phyloP scores from a whole-genome alignment of 2,888 invertebrate species.

The Lucinisca nassula region DNA sequence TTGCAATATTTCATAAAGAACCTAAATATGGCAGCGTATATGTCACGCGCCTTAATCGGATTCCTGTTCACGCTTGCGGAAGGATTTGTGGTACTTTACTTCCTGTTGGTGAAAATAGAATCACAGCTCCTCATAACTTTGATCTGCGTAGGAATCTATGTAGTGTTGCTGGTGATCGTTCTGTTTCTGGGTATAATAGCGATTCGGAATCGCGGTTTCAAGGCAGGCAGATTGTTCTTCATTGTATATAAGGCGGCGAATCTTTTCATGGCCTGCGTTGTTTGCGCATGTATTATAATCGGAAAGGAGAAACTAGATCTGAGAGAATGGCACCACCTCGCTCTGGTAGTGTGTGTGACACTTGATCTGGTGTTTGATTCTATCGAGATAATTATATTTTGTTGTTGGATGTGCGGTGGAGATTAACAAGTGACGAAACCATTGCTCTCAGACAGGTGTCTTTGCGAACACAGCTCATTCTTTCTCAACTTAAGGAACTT shows the following conservation, averaged over 20 bases:
- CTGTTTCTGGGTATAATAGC: not conserved
- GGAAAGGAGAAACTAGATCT: not conserved
- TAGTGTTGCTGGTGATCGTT: not conserved
- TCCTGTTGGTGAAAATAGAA: not conserved
- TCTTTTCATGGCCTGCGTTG: not conserved
- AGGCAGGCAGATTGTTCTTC: not conserved
- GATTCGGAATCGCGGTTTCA: not conserved
- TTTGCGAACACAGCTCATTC: no score
- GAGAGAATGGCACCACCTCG: not conserved
- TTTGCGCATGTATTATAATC: not conserved
- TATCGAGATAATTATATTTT: not conserved
- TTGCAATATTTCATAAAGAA: not conserved
- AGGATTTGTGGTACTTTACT: not conserved
- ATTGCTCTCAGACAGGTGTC: no score
- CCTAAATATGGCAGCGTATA: not conserved
- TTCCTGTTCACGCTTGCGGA: not conserved
- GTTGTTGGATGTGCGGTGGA: not conserved
- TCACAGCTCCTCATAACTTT: not conserved
- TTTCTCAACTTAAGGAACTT: no score
- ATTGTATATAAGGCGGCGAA: not conserved
- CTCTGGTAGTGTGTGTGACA: not conserved
- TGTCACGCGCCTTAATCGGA: not conserved
- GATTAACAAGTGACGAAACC: not conserved
- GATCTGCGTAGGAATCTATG: not conserved
- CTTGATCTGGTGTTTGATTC: not conserved